A percentile compares a stretch with the other conserved stretches of the same genome.
Conservation (phyloP, 2,888 invertebrate genomes). For the Nematopogon swammerdamellus region DNA sequence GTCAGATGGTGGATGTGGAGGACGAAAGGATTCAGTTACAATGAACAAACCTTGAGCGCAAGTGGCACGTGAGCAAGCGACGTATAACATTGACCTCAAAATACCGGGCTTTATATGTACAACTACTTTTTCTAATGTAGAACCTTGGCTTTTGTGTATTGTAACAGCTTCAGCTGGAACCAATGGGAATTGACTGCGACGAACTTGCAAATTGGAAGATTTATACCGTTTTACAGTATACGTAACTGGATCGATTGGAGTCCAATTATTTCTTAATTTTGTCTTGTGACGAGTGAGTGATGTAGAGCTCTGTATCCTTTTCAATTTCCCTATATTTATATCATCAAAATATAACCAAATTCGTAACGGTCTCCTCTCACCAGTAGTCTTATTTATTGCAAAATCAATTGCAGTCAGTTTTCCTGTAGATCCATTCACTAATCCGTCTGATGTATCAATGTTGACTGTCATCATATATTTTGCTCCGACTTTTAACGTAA, state of each 20-base stretch:
- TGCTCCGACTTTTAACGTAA: not conserved
- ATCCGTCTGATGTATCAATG: constrained; percentile 1
- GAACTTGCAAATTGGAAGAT: not conserved
- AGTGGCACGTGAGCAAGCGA: no score
- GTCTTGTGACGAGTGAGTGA: not conserved
- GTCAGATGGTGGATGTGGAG: no score
- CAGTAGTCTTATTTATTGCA: constrained; percentile 3
- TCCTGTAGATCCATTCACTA: constrained; percentile 2
- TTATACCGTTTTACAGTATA: no score
- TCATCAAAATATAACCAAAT: constrained; percentile 5
- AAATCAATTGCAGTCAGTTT: constrained; percentile 6
- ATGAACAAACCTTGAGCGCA: no score
- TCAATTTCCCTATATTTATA: constrained; percentile 3
- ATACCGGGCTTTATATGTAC: no score
- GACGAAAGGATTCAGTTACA: no score
- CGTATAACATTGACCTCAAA: not conserved
- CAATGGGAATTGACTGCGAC: not conserved
- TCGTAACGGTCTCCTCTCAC: constrained; percentile 4
- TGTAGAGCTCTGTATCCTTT: constrained; percentile 3
- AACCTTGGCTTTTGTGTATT: constrained; percentile 1
- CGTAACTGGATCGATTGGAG: no score
- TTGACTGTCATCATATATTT: constrained; percentile 6
- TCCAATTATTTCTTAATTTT: no score
- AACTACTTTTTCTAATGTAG: constrained; percentile 3
- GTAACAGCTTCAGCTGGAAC: not conserved